phyloP scores from a whole-genome alignment of 2,888 invertebrate genomes.

The Pilophorus perplexus region DNA sequence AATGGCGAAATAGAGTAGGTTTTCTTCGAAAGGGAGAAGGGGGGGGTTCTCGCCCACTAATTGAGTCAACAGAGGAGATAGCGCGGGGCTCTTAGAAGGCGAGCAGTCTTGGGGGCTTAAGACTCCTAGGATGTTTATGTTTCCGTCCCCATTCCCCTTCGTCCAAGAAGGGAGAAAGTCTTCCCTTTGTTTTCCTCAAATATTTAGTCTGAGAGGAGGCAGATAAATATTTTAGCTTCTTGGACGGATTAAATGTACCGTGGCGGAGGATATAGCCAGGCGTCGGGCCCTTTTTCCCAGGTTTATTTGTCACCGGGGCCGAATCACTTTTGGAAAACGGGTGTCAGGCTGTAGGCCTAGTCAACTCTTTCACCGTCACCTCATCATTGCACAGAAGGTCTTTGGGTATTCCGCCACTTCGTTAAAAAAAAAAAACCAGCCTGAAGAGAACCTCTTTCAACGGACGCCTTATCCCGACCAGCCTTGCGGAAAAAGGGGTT shows the following conservation, averaged over 20 bases:
- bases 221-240: constrained; percentile 33
- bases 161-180: constrained; percentile 6
- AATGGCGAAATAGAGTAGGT: too few species aligned
- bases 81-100: neutral
- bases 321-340: too few species aligned
- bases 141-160: neutral
- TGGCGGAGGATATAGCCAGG: constrained; percentile 1
- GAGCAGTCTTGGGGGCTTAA: neutral
- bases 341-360: too few species aligned
- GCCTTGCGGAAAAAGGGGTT: too few species aligned
- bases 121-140: constrained; percentile 29
- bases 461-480: too few species aligned
- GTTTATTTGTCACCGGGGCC: neutral
- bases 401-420: too few species aligned
- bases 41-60: constrained; percentile 22
- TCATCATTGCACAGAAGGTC: too few species aligned
- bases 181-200: constrained; percentile 30
- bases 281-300: neutral
- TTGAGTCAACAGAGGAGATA: constrained; percentile 26
- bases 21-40: too few species aligned
- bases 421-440: too few species aligned
- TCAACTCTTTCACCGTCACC: too few species aligned
- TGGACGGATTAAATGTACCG: constrained; percentile 26
- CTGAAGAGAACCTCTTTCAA: too few species aligned
- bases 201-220: constrained; percentile 31